phyloP scores from a whole-genome alignment of 64 coral and sea anemone species.

The Montipora capricornis region DNA sequence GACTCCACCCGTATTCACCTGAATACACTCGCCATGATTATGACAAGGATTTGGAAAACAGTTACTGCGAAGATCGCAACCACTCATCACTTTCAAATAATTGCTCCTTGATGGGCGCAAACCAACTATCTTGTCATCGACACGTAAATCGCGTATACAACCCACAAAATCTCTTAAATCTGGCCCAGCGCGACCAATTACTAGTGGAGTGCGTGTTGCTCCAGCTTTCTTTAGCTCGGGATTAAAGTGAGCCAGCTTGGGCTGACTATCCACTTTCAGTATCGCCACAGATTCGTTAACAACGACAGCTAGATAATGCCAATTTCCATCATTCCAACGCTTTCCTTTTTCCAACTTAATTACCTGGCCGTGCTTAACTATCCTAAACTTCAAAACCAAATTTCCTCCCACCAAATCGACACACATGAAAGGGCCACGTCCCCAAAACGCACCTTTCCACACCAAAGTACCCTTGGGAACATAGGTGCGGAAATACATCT shows the following conservation, averaged over 20 bases:
- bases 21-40: neutral
- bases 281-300: neutral
- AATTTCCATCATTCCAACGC: conserved; percentile 50
- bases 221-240: neutral
- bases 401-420: neutral
- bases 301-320: conserved; percentile 32
- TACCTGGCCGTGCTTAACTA: neutral
- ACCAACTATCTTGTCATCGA: conserved; percentile 1
- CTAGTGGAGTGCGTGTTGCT: neutral
- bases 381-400: neutral
- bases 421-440: neutral
- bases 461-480: neutral
- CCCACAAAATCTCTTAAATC: neutral
- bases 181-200: neutral
- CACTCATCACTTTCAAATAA: too few species aligned
- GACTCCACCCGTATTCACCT: neutral
- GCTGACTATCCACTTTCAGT: conserved; percentile 9
- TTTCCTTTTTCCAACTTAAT: neutral
- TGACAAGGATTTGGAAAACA: conserved; percentile 50
- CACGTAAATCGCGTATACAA: conserved; percentile 41
- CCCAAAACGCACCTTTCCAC: neutral
- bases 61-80: neutral
- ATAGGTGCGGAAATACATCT: conserved; percentile 25
- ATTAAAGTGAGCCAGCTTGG: neutral
- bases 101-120: neutral